A percentile compares a stretch with the other conserved stretches of the same genome.
phyloP scores from a whole-genome alignment of 2,113 vertebrate species.

The Phyllostomus discolor region DNA sequence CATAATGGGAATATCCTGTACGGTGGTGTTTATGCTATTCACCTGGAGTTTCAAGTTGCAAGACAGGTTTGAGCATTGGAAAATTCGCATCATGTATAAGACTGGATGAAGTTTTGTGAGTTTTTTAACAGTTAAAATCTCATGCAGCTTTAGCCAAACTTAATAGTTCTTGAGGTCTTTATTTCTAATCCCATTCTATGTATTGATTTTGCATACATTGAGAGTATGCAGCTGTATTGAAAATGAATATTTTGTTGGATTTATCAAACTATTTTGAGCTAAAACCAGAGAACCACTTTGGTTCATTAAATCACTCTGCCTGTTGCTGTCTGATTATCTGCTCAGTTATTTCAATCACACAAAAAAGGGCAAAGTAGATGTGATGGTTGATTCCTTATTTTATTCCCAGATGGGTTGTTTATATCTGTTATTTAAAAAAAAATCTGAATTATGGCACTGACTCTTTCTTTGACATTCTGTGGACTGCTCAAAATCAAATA shows the following conservation, averaged over 20 bases:
- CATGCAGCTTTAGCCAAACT: background rate
- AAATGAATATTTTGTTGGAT: constrained; percentile 13
- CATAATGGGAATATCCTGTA: background rate
- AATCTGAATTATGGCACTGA: background rate
- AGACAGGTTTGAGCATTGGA: background rate
- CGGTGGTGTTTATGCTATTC: background rate
- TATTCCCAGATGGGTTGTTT: background rate
- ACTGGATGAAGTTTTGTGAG: background rate
- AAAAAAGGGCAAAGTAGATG: background rate
- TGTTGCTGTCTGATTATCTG: background rate
- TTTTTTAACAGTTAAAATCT: background rate
- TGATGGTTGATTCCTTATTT: background rate
- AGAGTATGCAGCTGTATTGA: background rate
- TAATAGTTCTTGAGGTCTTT: background rate
- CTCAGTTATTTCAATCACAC: background rate
- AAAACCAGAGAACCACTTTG: background rate
- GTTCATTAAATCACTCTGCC: constrained; percentile 20
- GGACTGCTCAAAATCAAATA: background rate
- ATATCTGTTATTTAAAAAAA: background rate
- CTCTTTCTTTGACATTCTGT: background rate
- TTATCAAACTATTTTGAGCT: background rate
- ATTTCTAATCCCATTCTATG: background rate
- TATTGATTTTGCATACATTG: background rate
- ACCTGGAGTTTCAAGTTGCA: background rate
- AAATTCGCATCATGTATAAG: background rate